These are phyloP conservation scores for Ischnura elegans DNA, from an alignment of 2,888 invertebrate species.

Conservation along the genomic window DNA sequence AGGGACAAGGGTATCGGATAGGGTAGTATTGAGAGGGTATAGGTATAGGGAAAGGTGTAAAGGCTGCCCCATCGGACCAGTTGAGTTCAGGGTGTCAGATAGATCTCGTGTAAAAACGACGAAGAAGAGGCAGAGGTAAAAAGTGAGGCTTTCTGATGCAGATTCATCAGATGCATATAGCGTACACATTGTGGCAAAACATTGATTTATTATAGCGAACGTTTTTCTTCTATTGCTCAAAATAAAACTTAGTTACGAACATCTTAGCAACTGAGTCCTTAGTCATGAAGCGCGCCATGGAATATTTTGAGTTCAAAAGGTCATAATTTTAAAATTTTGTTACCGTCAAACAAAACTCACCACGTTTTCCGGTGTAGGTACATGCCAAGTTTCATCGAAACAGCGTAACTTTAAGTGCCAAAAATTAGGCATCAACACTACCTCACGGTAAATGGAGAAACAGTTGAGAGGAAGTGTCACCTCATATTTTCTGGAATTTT, in stretches of 20 bases:
- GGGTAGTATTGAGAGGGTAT: neutral
- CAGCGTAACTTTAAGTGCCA: neutral
- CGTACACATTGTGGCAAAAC: too few relatives aligned
- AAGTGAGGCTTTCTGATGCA: neutral
- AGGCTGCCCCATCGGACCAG: slow-evolving; percentile 53
- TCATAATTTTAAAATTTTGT: too few relatives aligned
- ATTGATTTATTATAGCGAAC: too few relatives aligned
- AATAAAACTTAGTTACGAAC: too few relatives aligned
- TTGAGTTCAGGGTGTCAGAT: neutral
- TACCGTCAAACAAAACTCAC: neutral
- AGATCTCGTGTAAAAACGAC: neutral
- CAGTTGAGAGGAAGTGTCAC: neutral
- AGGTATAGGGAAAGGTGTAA: neutral
- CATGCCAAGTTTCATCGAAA: neutral
- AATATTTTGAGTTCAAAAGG: too few relatives aligned
- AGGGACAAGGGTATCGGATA: neutral
- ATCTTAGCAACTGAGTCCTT: neutral
- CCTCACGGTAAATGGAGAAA: neutral
- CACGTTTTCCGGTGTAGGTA: too few relatives aligned
- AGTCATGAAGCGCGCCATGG: neutral
- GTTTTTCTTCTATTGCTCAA: too few relatives aligned
- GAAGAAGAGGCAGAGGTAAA: neutral
- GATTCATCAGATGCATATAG: too few relatives aligned
- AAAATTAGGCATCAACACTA: neutral
- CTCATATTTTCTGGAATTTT: neutral